phyloP scores from a whole-genome alignment of 2,888 invertebrate genomes.

The Caenorhabditis wallacei region DNA sequence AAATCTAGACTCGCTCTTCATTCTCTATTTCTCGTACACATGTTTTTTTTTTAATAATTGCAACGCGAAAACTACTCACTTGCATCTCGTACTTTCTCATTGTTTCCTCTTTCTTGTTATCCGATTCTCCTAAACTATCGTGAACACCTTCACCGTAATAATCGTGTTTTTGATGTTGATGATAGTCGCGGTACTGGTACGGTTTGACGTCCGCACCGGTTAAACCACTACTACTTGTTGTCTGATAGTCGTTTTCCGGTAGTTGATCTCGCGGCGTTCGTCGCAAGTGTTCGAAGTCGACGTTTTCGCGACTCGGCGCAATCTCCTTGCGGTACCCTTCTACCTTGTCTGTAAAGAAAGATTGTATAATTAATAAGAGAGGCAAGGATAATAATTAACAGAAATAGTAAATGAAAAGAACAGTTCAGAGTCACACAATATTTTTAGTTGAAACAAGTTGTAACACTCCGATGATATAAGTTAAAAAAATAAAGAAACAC shows the following conservation, averaged over 20 bases:
- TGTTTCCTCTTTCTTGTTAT: slow-evolving; percentile 35
- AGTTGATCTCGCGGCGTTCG: slow-evolving; percentile 35
- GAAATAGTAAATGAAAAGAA: not conserved
- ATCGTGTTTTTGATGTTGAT: slow-evolving; percentile 65
- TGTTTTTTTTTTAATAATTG: not conserved
- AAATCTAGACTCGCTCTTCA: not conserved
- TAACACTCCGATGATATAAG: not conserved
- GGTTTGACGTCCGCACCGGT: slow-evolving; percentile 45
- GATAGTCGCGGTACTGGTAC: slow-evolving; percentile 64
- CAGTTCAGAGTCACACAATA: not conserved
- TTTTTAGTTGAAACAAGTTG: not conserved
- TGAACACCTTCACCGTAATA: slow-evolving; percentile 43
- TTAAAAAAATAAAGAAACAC: not conserved
- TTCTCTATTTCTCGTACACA: not conserved
- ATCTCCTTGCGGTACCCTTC: slow-evolving; percentile 71
- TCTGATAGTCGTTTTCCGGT: slow-evolving; percentile 43
- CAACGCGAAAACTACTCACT: slow-evolving; percentile 14
- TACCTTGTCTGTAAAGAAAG: slow-evolving; percentile 67
- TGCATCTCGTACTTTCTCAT: slow-evolving; percentile 65
- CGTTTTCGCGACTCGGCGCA: slow-evolving; percentile 69
- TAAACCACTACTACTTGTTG: slow-evolving; percentile 32
- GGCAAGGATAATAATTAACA: too few relatives aligned
- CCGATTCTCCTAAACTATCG: slow-evolving; percentile 17
- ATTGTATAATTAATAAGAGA: not conserved
- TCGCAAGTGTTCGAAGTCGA: slow-evolving; percentile 71